A percentile compares a stretch with the other conserved stretches of the same genome.
Conservation (phyloP, 2,113 vertebrate genomes). For the Chionodraco myersi region DNA sequence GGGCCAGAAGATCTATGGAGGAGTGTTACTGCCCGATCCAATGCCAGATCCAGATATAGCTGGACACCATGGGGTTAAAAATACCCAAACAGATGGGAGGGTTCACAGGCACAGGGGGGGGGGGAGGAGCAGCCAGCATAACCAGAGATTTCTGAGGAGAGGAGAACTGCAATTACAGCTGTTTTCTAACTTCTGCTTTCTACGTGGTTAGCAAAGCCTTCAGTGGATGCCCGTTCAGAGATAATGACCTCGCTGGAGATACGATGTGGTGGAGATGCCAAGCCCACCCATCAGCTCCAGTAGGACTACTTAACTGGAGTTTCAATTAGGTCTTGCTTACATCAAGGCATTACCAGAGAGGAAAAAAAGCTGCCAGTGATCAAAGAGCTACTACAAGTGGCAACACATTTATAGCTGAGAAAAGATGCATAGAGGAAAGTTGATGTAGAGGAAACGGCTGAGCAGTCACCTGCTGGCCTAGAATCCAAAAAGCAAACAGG, state of each 20-base stretch:
- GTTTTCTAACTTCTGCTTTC: slow-evolving; percentile 74
- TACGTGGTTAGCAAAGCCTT: slow-evolving; percentile 67
- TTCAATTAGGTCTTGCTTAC: neutral
- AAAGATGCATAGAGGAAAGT: slow-evolving; percentile 11
- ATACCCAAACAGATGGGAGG: slow-evolving; percentile 78
- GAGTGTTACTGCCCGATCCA: slow-evolving; percentile 45
- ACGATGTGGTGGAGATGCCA: slow-evolving; percentile 43
- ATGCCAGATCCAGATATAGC: slow-evolving; percentile 78
- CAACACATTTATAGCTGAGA: slow-evolving; percentile 36
- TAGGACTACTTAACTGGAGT: slow-evolving; percentile 31
- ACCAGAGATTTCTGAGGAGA: slow-evolving; percentile 71
- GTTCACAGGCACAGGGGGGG: slow-evolving; percentile 59
- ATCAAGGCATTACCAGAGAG: slow-evolving; percentile 19
- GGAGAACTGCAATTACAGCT: slow-evolving; percentile 74
- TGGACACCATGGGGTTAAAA: slow-evolving; percentile 78
- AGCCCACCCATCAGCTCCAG: slow-evolving; percentile 7
- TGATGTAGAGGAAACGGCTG: slow-evolving; percentile 42
- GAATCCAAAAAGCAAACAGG: slow-evolving; percentile 39
- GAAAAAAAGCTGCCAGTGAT: neutral
- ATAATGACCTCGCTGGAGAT: slow-evolving; percentile 70
- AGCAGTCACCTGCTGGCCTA: slow-evolving; percentile 10
- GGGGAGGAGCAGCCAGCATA: slow-evolving; percentile 42
- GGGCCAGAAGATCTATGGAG: slow-evolving; percentile 35
- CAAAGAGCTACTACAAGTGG: neutral
- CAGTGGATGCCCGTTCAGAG: slow-evolving; percentile 56